Evolutionary conservation across 2,888 invertebrate species (phyloP).

Genomic region (Pandemis cinnamomeana): DNA sequence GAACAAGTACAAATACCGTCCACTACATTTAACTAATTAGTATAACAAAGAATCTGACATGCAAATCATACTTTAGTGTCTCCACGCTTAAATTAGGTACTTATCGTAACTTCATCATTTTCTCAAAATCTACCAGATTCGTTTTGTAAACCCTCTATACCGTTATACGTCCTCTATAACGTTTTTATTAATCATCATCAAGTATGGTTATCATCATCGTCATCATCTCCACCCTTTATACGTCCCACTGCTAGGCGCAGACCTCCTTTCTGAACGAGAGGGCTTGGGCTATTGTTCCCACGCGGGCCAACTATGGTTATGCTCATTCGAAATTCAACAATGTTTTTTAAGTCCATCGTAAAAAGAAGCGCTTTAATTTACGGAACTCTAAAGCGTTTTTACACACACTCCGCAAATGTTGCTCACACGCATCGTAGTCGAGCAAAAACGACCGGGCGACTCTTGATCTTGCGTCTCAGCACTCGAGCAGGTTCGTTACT

Average conservation of each 20-base stretch:
- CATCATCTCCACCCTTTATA: no score
- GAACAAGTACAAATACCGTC: not conserved
- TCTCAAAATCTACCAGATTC: not conserved
- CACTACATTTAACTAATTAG: slow-evolving; percentile 12
- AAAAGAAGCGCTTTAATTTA: slow-evolving; percentile 8
- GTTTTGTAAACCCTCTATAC: not conserved
- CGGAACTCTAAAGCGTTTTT: slow-evolving; percentile 40
- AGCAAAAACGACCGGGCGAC: slow-evolving; percentile 66
- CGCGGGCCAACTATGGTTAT: not conserved
- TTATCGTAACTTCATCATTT: not conserved
- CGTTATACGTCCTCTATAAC: not conserved
- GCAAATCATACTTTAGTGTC: slow-evolving; percentile 19
- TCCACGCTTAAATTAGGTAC: slow-evolving; percentile 9
- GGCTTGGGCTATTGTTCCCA: no score
- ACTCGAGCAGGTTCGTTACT: slow-evolving; percentile 51
- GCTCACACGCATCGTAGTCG: slow-evolving; percentile 70
- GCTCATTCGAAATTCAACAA: not conserved
- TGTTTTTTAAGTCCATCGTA: not conserved
- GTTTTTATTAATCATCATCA: not conserved
- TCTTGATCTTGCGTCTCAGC: slow-evolving; percentile 58
- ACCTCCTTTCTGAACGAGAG: no score
- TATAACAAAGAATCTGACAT: slow-evolving; percentile 26
- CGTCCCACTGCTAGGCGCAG: no score
- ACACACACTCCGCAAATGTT: slow-evolving; percentile 74
- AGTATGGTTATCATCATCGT: not conserved